Base-by-base conservation (phyloP, 64 coral and sea anemone species). In the Hydrozoanthus tunicans region DNA sequence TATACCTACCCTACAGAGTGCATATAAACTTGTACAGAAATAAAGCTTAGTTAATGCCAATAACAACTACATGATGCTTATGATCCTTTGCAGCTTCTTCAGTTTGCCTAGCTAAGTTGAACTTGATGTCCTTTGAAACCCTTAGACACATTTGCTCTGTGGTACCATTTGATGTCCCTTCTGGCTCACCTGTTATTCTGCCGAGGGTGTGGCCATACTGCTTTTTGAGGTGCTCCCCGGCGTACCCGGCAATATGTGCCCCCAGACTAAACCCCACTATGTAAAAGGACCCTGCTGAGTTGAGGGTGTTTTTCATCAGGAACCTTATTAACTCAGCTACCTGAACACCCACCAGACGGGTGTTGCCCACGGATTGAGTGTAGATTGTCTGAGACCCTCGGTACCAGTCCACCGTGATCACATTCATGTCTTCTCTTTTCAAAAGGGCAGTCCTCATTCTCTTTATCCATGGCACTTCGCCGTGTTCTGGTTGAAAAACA, bases 331-430 rank as follows among this genome's bases (percentile, higher is more conserved):
- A 11, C 60, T 83, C 80, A 1, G 80, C 62, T 27, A 83, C 60
- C 62, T 83, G 80, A 52, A 83, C 80, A 51, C 81, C 81, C 51
- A 83, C 59, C 9, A 83, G 32, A 0, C 81, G 81, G 3, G 63
- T 67, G 14, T 64, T 83, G 3, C 81, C 81, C 6, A 64, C 61
- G 14, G 81, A 11, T 8, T 83, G 81, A 6, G 81, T 7, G 59
- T 83, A 83, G 3, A 83, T 10, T 6, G 24, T 14, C 12, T 83
- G 80, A 9, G 80, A 43, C 12, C 80, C 80, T 83, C 60, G 58
- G 61, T 62, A 83, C 80, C 80, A 83, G 80, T 83, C 80, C 1
- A 83, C 61, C 32, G 80, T 83, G 43, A 83, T 83, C 12, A 83
- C 59, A 66, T 83, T 83, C 32, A 53, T 53, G 32, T 67, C 62